Conservation (phyloP, 1,140 invertebrate genomes). For the Gonatopus flavifemur region DNA sequence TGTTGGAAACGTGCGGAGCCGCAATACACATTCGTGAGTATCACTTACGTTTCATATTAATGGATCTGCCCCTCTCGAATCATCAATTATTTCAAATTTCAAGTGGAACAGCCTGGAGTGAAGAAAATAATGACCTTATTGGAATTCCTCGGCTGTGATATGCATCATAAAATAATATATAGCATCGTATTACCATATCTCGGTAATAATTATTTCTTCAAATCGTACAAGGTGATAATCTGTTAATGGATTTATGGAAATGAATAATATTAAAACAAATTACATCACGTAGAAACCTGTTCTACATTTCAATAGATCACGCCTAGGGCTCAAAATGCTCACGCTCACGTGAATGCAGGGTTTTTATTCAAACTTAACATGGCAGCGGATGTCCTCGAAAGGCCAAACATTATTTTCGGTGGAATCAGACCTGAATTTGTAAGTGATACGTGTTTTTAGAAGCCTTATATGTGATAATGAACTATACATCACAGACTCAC, state of each 20-base stretch:
- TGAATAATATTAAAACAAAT: no score
- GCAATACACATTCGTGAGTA: conserved; percentile 64
- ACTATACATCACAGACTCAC: conserved; percentile 62
- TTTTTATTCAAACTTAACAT: conserved; percentile 69
- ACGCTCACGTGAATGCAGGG: conserved; percentile 81
- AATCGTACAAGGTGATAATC: conserved; percentile 69
- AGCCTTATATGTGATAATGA: no score
- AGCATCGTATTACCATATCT: conserved; percentile 62
- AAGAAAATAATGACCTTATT: conserved; percentile 50
- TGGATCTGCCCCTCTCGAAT: no score
- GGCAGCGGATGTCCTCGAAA: conserved; percentile 51
- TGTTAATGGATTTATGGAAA: no score
- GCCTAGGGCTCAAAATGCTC: conserved; percentile 78
- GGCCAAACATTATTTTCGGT: conserved; percentile 64
- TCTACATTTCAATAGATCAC: conserved; percentile 67
- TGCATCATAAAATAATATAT: conserved; percentile 67
- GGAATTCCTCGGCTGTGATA: conserved; percentile 64
- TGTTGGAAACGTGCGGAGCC: conserved; percentile 70
- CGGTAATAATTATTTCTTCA: conserved; percentile 53
- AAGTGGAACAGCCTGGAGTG: conserved; percentile 37
- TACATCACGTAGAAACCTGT: not conserved
- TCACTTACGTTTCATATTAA: no score
- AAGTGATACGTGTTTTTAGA: conserved; percentile 29
- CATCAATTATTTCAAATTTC: no score
- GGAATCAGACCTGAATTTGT: conserved; percentile 72